Percentiles rank a stretch among this genome's conserved stretches.
phyloP scores from a whole-genome alignment of 2,888 invertebrate species.

The Ophioninae sp. region DNA sequence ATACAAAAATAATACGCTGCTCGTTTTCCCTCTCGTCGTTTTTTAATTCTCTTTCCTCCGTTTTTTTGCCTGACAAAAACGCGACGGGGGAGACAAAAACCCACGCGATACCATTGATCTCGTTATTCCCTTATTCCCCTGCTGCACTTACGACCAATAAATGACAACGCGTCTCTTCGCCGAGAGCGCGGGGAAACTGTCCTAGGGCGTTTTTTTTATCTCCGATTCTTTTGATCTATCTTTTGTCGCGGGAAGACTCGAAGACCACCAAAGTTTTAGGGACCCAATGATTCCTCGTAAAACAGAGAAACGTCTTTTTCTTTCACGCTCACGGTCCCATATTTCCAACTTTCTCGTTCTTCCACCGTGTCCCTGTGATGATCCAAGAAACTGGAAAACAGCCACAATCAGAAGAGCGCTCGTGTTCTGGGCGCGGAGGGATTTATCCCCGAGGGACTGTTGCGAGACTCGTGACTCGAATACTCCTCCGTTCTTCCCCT shows the following conservation, averaged over 20 bases:
- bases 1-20: background rate
- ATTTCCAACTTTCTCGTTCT: background rate
- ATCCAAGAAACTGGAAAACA: constrained; percentile 25
- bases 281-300: constrained; percentile 13
- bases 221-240: background rate
- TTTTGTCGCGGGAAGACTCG: constrained; percentile 4
- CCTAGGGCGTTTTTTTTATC: constrained; percentile 9
- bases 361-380: constrained; percentile 1
- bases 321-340: background rate
- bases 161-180: constrained; percentile 7
- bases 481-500: constrained; percentile 36
- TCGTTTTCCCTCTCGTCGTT: background rate
- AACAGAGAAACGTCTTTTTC: constrained; percentile 16
- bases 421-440: constrained; percentile 6
- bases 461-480: constrained; percentile 48
- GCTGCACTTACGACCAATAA: constrained; percentile 22
- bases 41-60: background rate
- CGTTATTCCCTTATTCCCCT: constrained; percentile 2
- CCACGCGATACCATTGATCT: constrained; percentile 1
- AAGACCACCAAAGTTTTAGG: constrained; percentile 2
- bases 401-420: constrained; percentile 18
- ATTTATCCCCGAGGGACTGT: constrained; percentile 1
- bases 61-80: background rate
- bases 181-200: background rate
- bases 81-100: background rate